Percentiles rank a stretch among this genome's conserved stretches.
These are phyloP conservation scores for Himalopsyche tibetana DNA, from an alignment of 2,888 invertebrate genomes.

Conservation along the genomic window DNA sequence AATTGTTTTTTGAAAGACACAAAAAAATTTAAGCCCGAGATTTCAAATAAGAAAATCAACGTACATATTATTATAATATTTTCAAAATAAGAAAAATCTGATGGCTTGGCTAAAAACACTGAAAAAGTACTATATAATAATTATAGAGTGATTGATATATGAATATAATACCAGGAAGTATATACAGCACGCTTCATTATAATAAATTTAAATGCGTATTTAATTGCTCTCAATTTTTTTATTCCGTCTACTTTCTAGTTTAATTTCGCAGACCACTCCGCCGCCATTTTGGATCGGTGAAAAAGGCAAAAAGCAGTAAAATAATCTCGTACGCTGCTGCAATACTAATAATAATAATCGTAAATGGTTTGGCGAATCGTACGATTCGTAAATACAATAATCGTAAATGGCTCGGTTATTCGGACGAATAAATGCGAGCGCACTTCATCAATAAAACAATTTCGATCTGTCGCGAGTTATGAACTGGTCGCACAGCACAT, in stretches of 20 bases:
- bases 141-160: too few species aligned
- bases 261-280: slow-evolving; percentile 5
- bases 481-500: slow-evolving; percentile 35
- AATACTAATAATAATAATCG: slow-evolving; percentile 37
- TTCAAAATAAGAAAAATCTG: too few species aligned
- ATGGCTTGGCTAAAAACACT: too few species aligned
- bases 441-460: slow-evolving; percentile 42
- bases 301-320: slow-evolving; percentile 36
- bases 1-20: too few species aligned
- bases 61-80: too few species aligned
- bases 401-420: slow-evolving; percentile 43
- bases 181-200: too few species aligned
- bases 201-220: too few species aligned
- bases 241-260: not conserved
- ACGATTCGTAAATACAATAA: slow-evolving; percentile 42
- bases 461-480: slow-evolving; percentile 43
- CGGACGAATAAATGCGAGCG: slow-evolving; percentile 42
- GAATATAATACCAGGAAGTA: too few species aligned
- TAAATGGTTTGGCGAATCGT: slow-evolving; percentile 43
- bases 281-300: not conserved
- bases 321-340: not conserved
- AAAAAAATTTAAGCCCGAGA: too few species aligned
- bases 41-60: too few species aligned
- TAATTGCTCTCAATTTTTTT: not conserved
- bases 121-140: too few species aligned